Evolutionary conservation across 2,113 vertebrate genomes (phyloP).

Genomic region (Psophia crepitans): DNA sequence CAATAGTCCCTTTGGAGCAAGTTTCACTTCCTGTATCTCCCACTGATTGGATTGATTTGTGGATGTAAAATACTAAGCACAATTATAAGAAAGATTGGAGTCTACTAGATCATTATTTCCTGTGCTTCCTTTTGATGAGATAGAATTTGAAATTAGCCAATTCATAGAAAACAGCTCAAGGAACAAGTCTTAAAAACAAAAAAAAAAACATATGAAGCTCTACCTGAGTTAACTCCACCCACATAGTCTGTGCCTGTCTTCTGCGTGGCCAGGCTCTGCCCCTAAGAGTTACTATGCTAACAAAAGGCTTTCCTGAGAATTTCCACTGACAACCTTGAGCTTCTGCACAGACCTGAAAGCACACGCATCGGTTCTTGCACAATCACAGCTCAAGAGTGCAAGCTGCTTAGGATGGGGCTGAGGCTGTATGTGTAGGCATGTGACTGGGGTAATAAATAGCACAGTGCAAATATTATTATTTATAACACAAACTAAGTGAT

Average conservation of each 20-base stretch:
- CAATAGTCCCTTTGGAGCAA: background rate
- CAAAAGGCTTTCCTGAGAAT: background rate
- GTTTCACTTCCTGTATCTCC: background rate
- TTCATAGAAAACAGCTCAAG: background rate
- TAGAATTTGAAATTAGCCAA: background rate
- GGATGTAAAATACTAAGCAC: background rate
- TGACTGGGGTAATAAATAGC: background rate
- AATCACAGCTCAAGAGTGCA: background rate
- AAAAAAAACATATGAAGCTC: background rate
- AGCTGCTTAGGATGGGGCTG: background rate
- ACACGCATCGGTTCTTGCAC: background rate
- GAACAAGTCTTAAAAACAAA: background rate
- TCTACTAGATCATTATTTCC: background rate
- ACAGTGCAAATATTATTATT: background rate
- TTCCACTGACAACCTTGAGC: background rate
- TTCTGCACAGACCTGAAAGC: background rate
- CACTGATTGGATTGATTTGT: background rate
- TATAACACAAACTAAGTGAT: background rate
- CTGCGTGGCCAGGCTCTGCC: background rate
- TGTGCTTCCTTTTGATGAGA: background rate
- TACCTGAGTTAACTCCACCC: background rate
- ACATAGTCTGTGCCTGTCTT: background rate
- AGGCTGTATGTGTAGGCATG: background rate
- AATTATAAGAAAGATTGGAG: background rate
- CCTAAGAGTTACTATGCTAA: background rate